These are phyloP conservation scores for Drosophila sulfurigaster DNA, from an alignment of 1,140 invertebrate genomes.

Conservation along the genomic window DNA sequence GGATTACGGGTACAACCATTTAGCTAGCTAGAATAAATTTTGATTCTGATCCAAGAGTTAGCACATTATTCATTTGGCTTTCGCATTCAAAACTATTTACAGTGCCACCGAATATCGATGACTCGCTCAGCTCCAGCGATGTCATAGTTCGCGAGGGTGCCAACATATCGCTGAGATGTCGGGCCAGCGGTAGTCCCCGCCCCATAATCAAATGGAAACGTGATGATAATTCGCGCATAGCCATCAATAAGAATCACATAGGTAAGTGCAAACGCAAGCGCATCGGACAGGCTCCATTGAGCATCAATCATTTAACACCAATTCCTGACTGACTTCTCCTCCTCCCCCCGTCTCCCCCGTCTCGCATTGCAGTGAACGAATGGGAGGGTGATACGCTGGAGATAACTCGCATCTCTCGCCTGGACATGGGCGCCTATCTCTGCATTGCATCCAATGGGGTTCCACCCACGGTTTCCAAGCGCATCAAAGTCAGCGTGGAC, in stretches of 20 bases:
- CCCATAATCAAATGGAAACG: conserved; percentile 96
- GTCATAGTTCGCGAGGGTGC: conserved; percentile 96
- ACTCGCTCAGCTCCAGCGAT: conserved; percentile 94
- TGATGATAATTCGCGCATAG: conserved; percentile 93
- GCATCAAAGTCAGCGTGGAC: conserved; percentile 96
- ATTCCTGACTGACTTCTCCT: background rate
- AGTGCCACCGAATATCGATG: conserved; percentile 97
- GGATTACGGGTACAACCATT: conserved; percentile 26
- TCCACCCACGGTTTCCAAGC: conserved; percentile 93
- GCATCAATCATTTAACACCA: conserved; percentile 76
- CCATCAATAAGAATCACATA: conserved; percentile 92
- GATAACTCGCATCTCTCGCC: conserved; percentile 92
- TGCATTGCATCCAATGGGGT: conserved; percentile 92
- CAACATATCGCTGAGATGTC: conserved; percentile 94
- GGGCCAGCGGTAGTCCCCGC: conserved; percentile 94
- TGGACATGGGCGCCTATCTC: conserved; percentile 96
- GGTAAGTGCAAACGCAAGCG: conserved; percentile 86
- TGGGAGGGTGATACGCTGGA: conserved; percentile 94
- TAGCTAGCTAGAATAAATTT: conserved; percentile 15
- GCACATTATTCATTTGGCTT: conserved; percentile 6
- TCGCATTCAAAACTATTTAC: conserved; percentile 72
- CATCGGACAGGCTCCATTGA: conserved; percentile 16
- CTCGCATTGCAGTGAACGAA: conserved; percentile 88
- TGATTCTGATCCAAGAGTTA: background rate
- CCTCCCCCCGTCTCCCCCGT: background rate